Evolutionary conservation across 2,888 invertebrate genomes (phyloP).

Genomic region (Oligia strigilis): DNA sequence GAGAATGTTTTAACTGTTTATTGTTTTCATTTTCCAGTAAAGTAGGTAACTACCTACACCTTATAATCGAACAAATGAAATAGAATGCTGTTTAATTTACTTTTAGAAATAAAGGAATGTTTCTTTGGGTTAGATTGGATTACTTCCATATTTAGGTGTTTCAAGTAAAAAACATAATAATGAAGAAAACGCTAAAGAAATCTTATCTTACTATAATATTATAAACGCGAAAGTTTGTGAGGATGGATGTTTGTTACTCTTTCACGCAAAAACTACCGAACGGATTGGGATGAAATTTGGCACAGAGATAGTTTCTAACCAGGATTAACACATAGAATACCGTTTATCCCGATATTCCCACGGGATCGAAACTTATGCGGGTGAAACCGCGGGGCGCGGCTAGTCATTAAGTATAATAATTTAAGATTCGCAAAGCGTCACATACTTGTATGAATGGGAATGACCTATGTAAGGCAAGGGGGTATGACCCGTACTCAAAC

Average conservation of each 20-base stretch:
- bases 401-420: not conserved
- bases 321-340: no score
- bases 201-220: no score
- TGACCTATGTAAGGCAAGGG: no score
- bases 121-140: not conserved
- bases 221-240: no score
- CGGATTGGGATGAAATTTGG: no score
- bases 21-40: conserved; percentile 3
- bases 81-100: not conserved
- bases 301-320: no score
- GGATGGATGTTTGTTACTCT: no score
- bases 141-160: not conserved
- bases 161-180: not conserved
- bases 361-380: no score
- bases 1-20: conserved; percentile 15
- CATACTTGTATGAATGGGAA: not conserved
- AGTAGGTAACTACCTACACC: not conserved
- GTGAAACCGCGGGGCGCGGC: no score
- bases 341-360: no score
- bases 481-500: not conserved
- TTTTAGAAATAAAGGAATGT: not conserved
- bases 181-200: not conserved
- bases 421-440: not conserved
- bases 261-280: no score
- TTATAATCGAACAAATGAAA: not conserved